Percentiles rank a stretch among this genome's conserved stretches.
phyloP scores from a whole-genome alignment of 2,797 vertebrate species.

The Remorina albescens region DNA sequence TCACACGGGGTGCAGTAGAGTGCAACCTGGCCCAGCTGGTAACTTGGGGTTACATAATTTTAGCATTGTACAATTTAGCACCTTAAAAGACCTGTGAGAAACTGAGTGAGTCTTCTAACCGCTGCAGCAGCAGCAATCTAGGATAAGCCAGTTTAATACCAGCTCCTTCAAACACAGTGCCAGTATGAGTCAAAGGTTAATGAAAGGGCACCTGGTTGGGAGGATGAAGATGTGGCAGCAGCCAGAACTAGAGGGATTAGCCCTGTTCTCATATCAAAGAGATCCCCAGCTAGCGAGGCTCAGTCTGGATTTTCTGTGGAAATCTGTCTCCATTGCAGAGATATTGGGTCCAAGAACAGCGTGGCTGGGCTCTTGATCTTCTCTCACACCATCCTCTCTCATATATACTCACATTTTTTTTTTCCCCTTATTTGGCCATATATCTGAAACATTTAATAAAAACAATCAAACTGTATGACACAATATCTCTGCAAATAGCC shows the following conservation, averaged over 20 bases:
- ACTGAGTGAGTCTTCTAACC: conserved; percentile 62
- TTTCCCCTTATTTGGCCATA: not conserved
- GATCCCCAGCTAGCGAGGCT: conserved; percentile 78
- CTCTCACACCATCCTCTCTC: conserved; percentile 62
- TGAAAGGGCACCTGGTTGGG: conserved; percentile 86
- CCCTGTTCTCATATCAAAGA: conserved; percentile 88
- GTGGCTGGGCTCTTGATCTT: conserved; percentile 62
- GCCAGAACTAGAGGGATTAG: conserved; percentile 84
- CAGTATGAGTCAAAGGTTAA: conserved; percentile 88
- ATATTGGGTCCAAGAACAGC: conserved; percentile 63
- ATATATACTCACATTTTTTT: conserved; percentile 16
- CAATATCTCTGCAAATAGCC: not conserved
- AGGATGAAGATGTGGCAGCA: conserved; percentile 87
- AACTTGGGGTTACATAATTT: conserved; percentile 72
- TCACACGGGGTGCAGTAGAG: conserved; percentile 26
- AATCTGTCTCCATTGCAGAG: conserved; percentile 80
- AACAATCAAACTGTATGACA: not conserved
- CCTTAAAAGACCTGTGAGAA: conserved; percentile 82
- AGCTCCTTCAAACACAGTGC: conserved; percentile 85
- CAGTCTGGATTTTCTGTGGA: conserved; percentile 81
- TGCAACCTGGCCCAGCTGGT: conserved; percentile 36
- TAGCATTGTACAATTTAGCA: conserved; percentile 65
- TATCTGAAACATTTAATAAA: not conserved
- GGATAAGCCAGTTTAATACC: conserved; percentile 84
- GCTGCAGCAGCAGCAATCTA: conserved; percentile 72